Evolutionary conservation across 1,140 invertebrate species (phyloP).

Genomic region (Mactra quadrangularis): DNA sequence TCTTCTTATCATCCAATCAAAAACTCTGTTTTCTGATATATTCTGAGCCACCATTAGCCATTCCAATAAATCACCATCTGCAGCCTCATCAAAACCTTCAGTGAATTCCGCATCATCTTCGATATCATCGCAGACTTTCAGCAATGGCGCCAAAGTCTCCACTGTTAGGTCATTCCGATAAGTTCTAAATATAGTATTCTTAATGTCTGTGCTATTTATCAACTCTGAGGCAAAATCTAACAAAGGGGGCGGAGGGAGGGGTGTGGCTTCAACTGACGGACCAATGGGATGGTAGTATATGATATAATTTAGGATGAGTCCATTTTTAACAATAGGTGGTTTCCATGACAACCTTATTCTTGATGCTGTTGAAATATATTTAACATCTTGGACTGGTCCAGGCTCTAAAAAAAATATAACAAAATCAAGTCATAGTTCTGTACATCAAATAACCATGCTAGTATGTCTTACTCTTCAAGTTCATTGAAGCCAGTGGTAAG

Average conservation of each 20-base stretch:
- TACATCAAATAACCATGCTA: not conserved
- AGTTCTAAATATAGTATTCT: constrained; percentile 7
- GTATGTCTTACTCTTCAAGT: not conserved
- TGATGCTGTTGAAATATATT: constrained; percentile 13
- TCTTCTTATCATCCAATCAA: constrained; percentile 48
- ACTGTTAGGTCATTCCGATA: constrained; percentile 10
- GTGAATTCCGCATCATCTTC: constrained; percentile 2
- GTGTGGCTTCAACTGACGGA: not conserved
- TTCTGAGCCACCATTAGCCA: not conserved
- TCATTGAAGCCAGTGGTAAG: too few species aligned
- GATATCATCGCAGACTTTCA: constrained; percentile 41
- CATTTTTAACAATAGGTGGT: constrained; percentile 37
- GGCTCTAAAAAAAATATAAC: constrained; percentile 17
- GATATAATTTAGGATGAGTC: constrained; percentile 39
- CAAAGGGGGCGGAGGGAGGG: not conserved
- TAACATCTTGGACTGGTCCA: constrained; percentile 7
- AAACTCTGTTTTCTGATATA: constrained; percentile 1
- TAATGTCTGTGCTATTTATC: not conserved
- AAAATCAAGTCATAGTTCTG: not conserved
- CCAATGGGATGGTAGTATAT: constrained; percentile 43
- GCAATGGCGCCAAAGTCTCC: not conserved
- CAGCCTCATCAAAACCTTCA: constrained; percentile 1
- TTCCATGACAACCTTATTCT: constrained; percentile 49
- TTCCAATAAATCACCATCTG: constrained; percentile 25
- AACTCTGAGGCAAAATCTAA: constrained; percentile 2